phyloP scores from a whole-genome alignment of 2,797 vertebrate species.

The Erpetoichthys calabaricus region DNA sequence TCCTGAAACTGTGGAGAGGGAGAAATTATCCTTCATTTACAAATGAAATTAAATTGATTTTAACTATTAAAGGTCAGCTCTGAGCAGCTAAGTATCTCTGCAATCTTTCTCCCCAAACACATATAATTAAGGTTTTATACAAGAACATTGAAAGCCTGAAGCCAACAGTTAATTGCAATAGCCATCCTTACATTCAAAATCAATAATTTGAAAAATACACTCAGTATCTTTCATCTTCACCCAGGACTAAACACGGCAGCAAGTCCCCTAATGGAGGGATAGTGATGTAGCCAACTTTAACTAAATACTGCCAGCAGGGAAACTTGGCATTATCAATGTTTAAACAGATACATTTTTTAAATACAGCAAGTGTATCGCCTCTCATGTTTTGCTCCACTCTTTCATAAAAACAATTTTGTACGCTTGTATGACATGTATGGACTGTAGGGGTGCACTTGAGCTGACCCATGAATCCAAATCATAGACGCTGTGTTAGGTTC shows the following conservation, averaged over 20 bases:
- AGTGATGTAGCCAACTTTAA: slow-evolving; percentile 56
- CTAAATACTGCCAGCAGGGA: slow-evolving; percentile 54
- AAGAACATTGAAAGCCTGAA: slow-evolving; percentile 54
- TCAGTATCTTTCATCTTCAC: slow-evolving; percentile 57
- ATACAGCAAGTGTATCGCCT: slow-evolving; percentile 21
- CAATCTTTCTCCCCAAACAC: slow-evolving; percentile 23
- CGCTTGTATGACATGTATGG: too few species aligned
- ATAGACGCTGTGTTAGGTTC: too few species aligned
- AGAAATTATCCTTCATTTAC: too few species aligned
- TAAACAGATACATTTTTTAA: slow-evolving; percentile 45
- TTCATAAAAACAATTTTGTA: too few species aligned
- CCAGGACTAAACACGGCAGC: slow-evolving; percentile 50
- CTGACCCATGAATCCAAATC: too few species aligned
- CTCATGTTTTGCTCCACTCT: too few species aligned
- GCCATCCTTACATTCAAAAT: slow-evolving; percentile 63
- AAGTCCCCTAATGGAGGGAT: slow-evolving; percentile 49
- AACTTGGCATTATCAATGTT: slow-evolving; percentile 42
- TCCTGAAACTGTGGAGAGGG: too few species aligned
- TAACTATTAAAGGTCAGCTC: too few species aligned
- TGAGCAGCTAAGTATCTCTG: neutral
- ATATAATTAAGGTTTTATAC: slow-evolving; percentile 51
- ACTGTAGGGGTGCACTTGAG: too few species aligned
- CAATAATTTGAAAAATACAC: slow-evolving; percentile 69
- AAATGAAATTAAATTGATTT: too few species aligned
- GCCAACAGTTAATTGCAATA: slow-evolving; percentile 56